Conservation (phyloP, 2,797 vertebrate species). For the Acomys russatus region DNA sequence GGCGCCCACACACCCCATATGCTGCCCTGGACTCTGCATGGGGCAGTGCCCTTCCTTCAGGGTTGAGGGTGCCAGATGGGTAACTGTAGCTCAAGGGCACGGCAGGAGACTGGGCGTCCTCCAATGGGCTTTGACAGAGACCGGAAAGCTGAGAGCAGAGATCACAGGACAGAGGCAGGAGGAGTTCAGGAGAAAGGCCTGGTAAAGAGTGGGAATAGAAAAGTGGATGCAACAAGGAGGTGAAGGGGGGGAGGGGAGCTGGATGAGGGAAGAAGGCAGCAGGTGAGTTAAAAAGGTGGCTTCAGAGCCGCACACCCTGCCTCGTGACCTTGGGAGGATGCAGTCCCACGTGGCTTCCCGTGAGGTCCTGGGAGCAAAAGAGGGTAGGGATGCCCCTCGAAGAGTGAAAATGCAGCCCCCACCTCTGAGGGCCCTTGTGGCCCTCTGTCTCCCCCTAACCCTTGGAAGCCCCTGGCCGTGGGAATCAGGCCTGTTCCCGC, state of each 20-base stretch:
- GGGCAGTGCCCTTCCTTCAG: fast-evolving
- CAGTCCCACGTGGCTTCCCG: not conserved
- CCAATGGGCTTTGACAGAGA: not conserved
- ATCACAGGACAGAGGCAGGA: not conserved
- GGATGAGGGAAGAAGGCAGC: not conserved
- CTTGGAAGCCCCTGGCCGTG: slow-evolving; percentile 4
- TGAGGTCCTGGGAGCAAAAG: not conserved
- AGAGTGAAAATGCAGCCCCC: not conserved
- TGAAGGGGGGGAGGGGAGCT: not conserved
- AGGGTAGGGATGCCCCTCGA: not conserved
- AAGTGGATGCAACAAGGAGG: not conserved
- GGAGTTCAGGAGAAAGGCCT: not conserved
- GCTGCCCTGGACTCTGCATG: fast-evolving
- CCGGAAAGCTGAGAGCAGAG: fast-evolving
- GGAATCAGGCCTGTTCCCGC: slow-evolving; percentile 3
- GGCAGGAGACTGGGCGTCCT: not conserved
- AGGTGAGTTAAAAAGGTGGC: not conserved
- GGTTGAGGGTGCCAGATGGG: not conserved
- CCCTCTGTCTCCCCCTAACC: not conserved
- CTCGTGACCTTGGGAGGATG: not conserved
- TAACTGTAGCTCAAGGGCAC: not conserved
- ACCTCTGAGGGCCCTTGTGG: not conserved
- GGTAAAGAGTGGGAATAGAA: not conserved
- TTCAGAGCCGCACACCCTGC: no score
- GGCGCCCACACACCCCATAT: fast-evolving